phyloP scores from a whole-genome alignment of 2,797 vertebrate species.

The Thalassophryne amazonica region DNA sequence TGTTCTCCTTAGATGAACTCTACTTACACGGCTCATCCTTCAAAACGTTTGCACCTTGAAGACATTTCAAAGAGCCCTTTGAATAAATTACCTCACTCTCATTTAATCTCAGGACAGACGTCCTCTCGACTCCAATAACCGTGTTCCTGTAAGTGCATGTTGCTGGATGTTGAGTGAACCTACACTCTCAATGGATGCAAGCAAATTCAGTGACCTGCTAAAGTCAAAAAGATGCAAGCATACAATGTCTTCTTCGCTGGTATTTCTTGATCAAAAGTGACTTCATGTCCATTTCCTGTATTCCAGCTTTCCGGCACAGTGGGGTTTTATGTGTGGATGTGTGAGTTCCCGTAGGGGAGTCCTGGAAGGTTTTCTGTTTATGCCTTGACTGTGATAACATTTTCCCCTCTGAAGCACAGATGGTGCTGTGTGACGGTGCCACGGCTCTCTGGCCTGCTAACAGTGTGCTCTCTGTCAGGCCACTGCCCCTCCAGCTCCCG shows the following conservation, averaged over 20 bases:
- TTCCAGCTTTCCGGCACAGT: slow-evolving; percentile 41
- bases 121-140: slow-evolving; percentile 47
- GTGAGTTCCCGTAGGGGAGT: slow-evolving; percentile 43
- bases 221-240: background rate
- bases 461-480: slow-evolving; percentile 70
- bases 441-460: slow-evolving; percentile 46
- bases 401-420: slow-evolving; percentile 73
- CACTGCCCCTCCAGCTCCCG: slow-evolving; percentile 39
- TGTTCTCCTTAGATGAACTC: no score
- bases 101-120: slow-evolving; percentile 46
- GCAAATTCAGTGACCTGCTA: background rate
- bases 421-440: slow-evolving; percentile 63
- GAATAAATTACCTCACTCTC: slow-evolving; percentile 51
- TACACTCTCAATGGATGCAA: slow-evolving; percentile 35
- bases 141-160: slow-evolving; percentile 14
- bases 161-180: slow-evolving; percentile 43
- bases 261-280: slow-evolving; percentile 23
- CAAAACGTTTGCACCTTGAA: slow-evolving; percentile 5
- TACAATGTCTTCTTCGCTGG: slow-evolving; percentile 25
- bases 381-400: slow-evolving; percentile 67
- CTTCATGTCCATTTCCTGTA: slow-evolving; percentile 41
- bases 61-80: slow-evolving; percentile 61
- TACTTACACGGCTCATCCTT: no score
- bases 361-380: slow-evolving; percentile 71
- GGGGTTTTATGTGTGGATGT: slow-evolving; percentile 66